Evolutionary conservation across 2,797 vertebrate genomes (phyloP).

Genomic region (Sarcoramphus papa): DNA sequence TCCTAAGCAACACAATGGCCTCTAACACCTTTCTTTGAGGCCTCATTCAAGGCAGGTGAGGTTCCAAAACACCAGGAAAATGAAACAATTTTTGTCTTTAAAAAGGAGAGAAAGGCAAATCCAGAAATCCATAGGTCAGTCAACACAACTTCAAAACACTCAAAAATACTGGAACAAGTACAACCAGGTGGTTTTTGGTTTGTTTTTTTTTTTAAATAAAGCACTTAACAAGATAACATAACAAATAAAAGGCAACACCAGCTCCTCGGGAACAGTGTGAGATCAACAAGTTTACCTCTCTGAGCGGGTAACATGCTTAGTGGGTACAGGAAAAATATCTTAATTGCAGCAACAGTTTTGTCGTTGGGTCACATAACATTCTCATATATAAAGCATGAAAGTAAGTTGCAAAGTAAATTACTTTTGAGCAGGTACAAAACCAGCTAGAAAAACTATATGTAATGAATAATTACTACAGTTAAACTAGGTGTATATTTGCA

Average conservation of each 20-base stretch:
- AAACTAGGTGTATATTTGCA: not conserved
- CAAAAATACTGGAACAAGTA: not conserved
- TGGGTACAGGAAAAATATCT: not conserved
- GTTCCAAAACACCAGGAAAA: not conserved
- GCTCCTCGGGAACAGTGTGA: not conserved
- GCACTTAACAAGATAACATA: not conserved
- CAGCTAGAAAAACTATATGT: not conserved
- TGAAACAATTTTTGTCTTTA: not conserved
- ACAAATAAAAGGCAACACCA: not conserved
- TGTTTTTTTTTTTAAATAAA: not conserved
- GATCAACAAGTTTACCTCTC: not conserved
- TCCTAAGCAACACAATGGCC: not conserved
- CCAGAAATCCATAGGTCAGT: not conserved
- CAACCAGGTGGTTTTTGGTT: not conserved
- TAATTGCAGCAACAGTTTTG: not conserved
- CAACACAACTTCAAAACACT: not conserved
- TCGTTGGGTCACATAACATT: not conserved
- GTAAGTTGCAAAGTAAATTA: not conserved
- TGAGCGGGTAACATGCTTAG: not conserved
- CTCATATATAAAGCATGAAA: not conserved
- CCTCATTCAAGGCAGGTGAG: not conserved
- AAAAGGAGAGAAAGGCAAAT: not conserved
- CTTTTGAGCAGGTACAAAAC: not conserved
- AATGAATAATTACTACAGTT: not conserved
- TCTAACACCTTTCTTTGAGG: not conserved